Conservation (phyloP, 2,888 invertebrate genomes). For the Arctia plantaginis region DNA sequence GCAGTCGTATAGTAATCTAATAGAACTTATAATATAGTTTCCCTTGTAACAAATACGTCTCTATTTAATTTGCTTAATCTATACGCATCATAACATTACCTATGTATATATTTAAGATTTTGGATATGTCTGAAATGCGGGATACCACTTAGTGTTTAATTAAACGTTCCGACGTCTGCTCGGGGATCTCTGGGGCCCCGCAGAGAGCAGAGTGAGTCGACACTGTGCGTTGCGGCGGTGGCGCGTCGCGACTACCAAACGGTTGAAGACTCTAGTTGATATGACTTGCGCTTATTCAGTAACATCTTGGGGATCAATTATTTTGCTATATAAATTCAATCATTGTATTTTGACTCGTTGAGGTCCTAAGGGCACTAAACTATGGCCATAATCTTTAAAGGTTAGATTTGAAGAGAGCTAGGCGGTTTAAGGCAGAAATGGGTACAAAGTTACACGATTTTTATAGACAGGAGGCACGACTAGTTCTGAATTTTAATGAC, state of each 20-base stretch:
- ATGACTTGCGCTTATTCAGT: constrained; percentile 46
- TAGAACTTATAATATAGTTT: not conserved
- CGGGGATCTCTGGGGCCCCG: constrained; percentile 24
- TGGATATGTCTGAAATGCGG: constrained; percentile 45
- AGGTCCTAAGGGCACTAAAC: not conserved
- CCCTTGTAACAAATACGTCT: constrained; percentile 12
- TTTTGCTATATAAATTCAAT: not conserved
- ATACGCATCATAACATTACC: constrained; percentile 27
- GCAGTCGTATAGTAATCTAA: not conserved
- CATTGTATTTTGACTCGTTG: not conserved
- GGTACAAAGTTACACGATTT: no score
- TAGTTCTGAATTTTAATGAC: no score
- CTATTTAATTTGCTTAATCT: constrained; percentile 11
- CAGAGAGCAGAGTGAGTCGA: constrained; percentile 44
- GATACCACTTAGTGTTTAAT: constrained; percentile 59
- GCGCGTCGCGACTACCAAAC: constrained; percentile 15
- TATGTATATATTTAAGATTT: constrained; percentile 45
- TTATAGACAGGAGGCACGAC: no score
- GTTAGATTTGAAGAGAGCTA: not conserved
- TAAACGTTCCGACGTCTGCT: constrained; percentile 52
- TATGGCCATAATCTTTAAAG: not conserved
- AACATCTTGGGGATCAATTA: constrained; percentile 4
- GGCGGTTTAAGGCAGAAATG: not conserved
- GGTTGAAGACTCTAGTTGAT: constrained; percentile 36
- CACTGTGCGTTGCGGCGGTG: constrained; percentile 25